phyloP scores from a whole-genome alignment of 2,797 vertebrate species.

The Rachycentron canadum region DNA sequence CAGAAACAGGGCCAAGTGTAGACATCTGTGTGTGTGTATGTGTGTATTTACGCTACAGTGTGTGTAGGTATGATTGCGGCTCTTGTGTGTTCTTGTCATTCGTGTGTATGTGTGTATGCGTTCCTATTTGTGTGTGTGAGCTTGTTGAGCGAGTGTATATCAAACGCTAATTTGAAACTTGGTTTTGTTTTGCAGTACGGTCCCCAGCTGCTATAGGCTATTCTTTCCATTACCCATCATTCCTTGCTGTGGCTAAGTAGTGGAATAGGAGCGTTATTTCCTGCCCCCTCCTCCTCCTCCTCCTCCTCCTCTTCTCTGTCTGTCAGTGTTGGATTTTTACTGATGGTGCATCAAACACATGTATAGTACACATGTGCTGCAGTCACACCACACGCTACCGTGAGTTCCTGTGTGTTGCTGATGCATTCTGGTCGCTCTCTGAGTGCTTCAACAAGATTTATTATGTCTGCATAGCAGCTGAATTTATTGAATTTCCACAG shows the following conservation, averaged over 20 bases:
- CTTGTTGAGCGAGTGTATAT: slow-evolving; percentile 1
- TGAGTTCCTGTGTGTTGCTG: no score
- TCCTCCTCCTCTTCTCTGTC: neutral
- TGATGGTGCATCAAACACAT: no score
- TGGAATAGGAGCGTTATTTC: neutral
- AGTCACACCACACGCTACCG: no score
- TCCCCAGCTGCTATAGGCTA: slow-evolving; percentile 36
- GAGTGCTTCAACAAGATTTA: no score
- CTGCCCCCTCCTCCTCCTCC: neutral
- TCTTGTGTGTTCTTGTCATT: neutral
- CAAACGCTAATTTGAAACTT: slow-evolving; percentile 44
- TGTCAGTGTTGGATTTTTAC: neutral
- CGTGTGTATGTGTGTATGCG: slow-evolving; percentile 6
- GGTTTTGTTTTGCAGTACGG: slow-evolving; percentile 35
- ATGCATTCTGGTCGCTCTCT: no score
- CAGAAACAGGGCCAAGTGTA: slow-evolving; percentile 62
- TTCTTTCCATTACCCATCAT: slow-evolving; percentile 54
- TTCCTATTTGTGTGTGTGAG: neutral
- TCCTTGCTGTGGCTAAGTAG: slow-evolving; percentile 27
- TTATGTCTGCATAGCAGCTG: no score
- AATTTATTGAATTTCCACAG: no score
- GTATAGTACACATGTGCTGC: no score
- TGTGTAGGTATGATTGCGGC: no score
- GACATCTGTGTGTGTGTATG: slow-evolving; percentile 34
- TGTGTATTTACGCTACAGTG: no score